These are phyloP conservation scores for Atethmia centrago DNA, from an alignment of 2,888 invertebrate genomes.

Conservation along the genomic window DNA sequence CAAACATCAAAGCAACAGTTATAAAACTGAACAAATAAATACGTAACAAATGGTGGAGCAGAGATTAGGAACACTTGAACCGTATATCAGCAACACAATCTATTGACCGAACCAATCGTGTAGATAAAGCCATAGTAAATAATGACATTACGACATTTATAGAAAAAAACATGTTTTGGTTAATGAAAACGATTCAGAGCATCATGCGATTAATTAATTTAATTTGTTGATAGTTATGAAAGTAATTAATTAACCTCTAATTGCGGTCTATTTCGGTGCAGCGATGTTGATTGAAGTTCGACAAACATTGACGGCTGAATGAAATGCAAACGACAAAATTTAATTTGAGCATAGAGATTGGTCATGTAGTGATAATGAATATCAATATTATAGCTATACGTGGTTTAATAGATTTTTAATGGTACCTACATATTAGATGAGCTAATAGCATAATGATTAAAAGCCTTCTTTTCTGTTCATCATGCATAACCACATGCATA, in stretches of 20 bases:
- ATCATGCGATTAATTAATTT: not conserved
- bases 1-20: not conserved
- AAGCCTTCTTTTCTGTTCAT: not conserved
- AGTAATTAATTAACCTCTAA: constrained; percentile 43
- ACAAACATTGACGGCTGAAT: constrained; percentile 30
- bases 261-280: constrained; percentile 10
- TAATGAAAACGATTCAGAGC: constrained; percentile 5
- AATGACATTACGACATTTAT: constrained; percentile 19
- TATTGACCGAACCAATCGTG: constrained; percentile 27
- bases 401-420: not conserved
- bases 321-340: constrained; percentile 24
- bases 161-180: constrained; percentile 20
- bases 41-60: constrained; percentile 4
- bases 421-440: not conserved
- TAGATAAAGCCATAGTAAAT: constrained; percentile 44
- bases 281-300: constrained; percentile 41
- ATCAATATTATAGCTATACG: not conserved
- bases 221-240: constrained; percentile 11
- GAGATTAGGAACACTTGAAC: constrained; percentile 34
- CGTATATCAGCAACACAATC: constrained; percentile 25
- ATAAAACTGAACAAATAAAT: constrained; percentile 10
- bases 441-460: not conserved
- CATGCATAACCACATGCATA: not conserved
- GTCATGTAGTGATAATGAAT: not conserved
- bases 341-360: constrained; percentile 22